Base-by-base conservation (phyloP, 2,113 vertebrate genomes). In the Odontophorus gujanensis region DNA sequence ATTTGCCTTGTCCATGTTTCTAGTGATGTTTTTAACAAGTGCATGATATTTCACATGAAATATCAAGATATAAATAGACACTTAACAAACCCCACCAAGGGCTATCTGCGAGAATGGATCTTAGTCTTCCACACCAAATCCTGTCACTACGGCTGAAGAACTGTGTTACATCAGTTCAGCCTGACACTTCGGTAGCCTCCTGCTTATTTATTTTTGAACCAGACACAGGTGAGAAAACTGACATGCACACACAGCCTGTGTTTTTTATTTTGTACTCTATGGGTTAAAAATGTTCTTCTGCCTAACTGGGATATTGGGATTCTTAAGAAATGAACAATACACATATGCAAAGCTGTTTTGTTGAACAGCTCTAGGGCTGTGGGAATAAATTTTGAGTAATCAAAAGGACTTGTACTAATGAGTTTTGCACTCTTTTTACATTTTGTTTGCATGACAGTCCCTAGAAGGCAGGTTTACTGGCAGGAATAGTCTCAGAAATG, bases 361-460 rank as follows among this genome's bases (percentile, higher is more conserved):
- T 93, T 79, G 75, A 94, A 59, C 59, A 80, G 89, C 92, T 92
- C 76, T 87, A 93, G 91, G 85, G 72, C 26, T 8, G 48, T 65
- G 76, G 59, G 65, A 88, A 92, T 78, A 12, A 55, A 71, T 89
- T 92, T 61, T 69, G 74, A 92, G 47, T 81, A 95, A 95, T 94
- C 94, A 91, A 76, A 94, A 92, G 66, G 75, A 85, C 86, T 88
- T 87, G 30, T 61, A 51, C 69, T 93, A 82, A 91, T 81, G 87
- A 80, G 45, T 84, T 96, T 96, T 95, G 77, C 87, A 96, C 82
- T 95, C 76, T 86, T 93, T 87, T 91, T 85, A 68, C 73, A 80
- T 95, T 88, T 67, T 87, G 61, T 72, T 93, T 77, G 90, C 80
- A 85, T 59, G 75, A 51, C 66, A 68, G 73, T 74, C 78, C 81